Base-by-base conservation (phyloP, 2,888 invertebrate genomes). In the Drosophila dives region DNA sequence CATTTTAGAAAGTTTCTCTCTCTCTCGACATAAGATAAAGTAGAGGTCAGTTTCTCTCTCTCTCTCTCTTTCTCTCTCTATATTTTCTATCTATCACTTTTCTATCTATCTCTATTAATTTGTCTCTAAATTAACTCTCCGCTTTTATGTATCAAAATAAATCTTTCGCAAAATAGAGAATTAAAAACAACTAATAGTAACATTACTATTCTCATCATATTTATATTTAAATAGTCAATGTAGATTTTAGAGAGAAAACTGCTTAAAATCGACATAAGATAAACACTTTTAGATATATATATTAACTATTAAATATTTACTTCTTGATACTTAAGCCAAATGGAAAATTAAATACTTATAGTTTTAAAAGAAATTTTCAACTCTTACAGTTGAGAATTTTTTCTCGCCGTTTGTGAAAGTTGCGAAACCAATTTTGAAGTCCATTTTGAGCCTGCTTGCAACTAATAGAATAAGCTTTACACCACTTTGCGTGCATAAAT, bases 401-500 rank as follows among this genome's bases (percentile, higher is more conserved):
- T 6, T n/a, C 20, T 29, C 42, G 32, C 56, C 51, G 5, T 29
- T 12, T 63, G 61, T 58, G 26, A 60, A 60, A 80, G 72, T 80
- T 71, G 53, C 15, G 26, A 67, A 65, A 15, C 40, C 81, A 75
- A 83, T 86, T 89, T 79, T 70, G 64, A 54, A 81, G 82, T 71
- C 56, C 71, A 79, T 79, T 83, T 89, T 58, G 49, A 75, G 66
- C 63, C 78, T 71, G 73, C 61, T 71, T 50, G 58, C 65, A 59
- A 73, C 74, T 74, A 81, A 84, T 75, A 73, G 73, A 70, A 72
- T 69, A 70, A 76, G 74, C 61, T 54, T 53, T 54, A 64, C 85
- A 71, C 77, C 79, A 77, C 74, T 87, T 87, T 79, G 68, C 64
- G 64, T 66, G 42, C 70, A 75, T 72, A 86, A 89, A 83, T 83